These are phyloP conservation scores for Parazoanthus darwini DNA, from an alignment of 92 coral and sea anemone species.

Conservation along the genomic window DNA sequence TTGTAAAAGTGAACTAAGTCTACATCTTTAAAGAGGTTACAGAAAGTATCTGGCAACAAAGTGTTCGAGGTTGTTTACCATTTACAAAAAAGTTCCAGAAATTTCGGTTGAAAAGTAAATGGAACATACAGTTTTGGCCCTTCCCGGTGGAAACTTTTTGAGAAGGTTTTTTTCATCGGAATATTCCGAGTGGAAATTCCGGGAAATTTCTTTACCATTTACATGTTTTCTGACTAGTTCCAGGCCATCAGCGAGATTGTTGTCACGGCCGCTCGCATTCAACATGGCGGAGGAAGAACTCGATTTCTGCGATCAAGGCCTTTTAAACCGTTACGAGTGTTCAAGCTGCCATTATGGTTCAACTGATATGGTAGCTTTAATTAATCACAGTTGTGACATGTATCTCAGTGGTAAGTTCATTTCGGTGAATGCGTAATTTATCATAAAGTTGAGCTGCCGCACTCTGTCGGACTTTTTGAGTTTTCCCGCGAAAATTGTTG, in stretches of 20 bases:
- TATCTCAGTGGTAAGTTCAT: neutral
- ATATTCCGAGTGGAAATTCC: neutral
- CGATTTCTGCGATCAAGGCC: neutral
- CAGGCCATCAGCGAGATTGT: neutral
- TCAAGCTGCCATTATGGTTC: neutral
- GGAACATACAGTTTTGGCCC: conserved; percentile 14
- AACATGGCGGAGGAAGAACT: conserved; percentile 4
- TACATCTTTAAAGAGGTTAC: too few species aligned
- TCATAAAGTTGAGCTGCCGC: neutral
- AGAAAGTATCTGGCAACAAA: too few species aligned
- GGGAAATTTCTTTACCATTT: conserved; percentile 8
- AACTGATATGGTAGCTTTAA: neutral
- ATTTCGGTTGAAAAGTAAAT: conserved; percentile 1
- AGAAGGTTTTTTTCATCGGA: neutral
- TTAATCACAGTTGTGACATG: neutral
- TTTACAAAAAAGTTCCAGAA: too few species aligned
- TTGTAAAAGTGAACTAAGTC: too few species aligned
- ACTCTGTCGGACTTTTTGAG: neutral
- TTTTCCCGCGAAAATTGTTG: neutral
- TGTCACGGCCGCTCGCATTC: conserved; percentile 7
- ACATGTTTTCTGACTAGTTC: neutral
- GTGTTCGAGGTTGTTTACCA: too few species aligned
- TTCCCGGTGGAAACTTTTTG: conserved; percentile 11
- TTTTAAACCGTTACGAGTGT: neutral
- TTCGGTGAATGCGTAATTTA: neutral